Evolutionary conservation across 2,797 vertebrate species (phyloP).

Genomic region (Tinamus major): DNA sequence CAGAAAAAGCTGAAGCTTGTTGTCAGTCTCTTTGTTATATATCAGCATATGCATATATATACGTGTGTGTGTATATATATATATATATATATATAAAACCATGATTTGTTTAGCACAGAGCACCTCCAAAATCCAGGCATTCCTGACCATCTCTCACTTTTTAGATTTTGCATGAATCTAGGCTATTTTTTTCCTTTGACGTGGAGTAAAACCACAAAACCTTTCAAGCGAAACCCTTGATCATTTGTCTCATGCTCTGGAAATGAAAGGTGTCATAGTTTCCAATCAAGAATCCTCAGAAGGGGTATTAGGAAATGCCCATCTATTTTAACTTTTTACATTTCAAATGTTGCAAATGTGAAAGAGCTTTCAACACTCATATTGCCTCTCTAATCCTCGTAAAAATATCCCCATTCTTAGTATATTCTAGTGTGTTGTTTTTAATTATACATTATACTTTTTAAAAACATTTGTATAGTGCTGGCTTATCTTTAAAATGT

Average conservation of each 20-base stretch:
- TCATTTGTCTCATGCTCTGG: not conserved
- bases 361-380: not conserved
- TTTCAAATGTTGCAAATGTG: not conserved
- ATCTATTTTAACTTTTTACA: not conserved
- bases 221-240: constrained; percentile 8
- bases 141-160: not conserved
- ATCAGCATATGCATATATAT: not conserved
- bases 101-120: not conserved
- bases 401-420: not conserved
- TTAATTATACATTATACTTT: not conserved
- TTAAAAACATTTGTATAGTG: not conserved
- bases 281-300: not conserved
- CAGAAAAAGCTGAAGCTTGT: not conserved
- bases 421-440: not conserved
- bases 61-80: no score
- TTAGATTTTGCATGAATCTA: not conserved
- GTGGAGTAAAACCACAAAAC: not conserved
- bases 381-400: not conserved
- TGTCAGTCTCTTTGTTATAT: not conserved
- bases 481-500: not conserved
- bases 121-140: not conserved
- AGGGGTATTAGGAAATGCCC: constrained; percentile 11
- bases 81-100: not conserved
- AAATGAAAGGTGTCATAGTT: not conserved
- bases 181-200: not conserved